Base-by-base conservation (phyloP, 2,797 vertebrate genomes). In the Argya squamiceps region DNA sequence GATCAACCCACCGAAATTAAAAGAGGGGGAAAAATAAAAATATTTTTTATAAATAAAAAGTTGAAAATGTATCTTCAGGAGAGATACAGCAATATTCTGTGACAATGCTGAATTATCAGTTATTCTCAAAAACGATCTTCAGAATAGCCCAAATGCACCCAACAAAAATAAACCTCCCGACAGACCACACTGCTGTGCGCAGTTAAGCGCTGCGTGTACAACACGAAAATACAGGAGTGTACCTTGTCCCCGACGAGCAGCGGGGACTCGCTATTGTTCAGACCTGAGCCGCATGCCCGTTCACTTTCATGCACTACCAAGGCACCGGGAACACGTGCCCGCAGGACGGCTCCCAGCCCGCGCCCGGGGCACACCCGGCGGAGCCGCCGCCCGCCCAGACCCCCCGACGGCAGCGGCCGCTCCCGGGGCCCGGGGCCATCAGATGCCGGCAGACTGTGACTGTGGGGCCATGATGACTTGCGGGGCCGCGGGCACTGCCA, bases 231-330 rank as follows among this genome's bases (percentile, higher is more conserved):
- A 12, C 4, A 2, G 13, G 36, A 10, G 17, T 0, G 53, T 3
- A 67, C 84, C 89, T 65, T 56, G 58, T 15, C 74, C 69, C 53
- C 19, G 43, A 15, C 24, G 8, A 21, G n/a, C 37, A 39, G 39
- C 20, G 7, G 15, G 18, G 12, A 58, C 26, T 29, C 16, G 20
- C 36, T 6, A 0, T 15, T 29, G 30, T 8, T n/a, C 44, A n/a
- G 16, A 56, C 39, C 43, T 10, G 39, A 22, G 41, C 76, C 62
- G 6, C 55, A 15, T 2, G 7, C 37, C 43, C 43, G 3, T 19
- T 22, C 12, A 3, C 26, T 15, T 29, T 5, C 39, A 0, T 0
- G 56, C 39, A 0, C 36, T 17, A 4, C 41, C 46, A 3, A 16
- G 30, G 15, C 47, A 10, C 44, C 0, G 52, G 34, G 58, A 15